Evolutionary conservation across 2,797 vertebrate genomes (phyloP).

Genomic region (Hephaestus fuliginosus): DNA sequence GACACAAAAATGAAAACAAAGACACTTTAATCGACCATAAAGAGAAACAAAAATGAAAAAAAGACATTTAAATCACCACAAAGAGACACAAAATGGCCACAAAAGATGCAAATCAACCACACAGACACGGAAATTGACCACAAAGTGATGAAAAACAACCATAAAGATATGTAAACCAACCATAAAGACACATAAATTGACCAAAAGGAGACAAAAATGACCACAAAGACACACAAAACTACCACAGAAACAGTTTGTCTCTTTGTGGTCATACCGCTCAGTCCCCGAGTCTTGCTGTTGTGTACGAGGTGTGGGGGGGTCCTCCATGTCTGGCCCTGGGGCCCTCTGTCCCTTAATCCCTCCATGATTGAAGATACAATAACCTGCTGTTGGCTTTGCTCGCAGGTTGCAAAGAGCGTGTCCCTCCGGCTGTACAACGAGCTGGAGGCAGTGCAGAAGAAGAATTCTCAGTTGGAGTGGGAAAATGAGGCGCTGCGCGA

Average conservation of each 20-base stretch:
- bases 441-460: slow-evolving; percentile 93
- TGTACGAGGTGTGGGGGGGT: background rate
- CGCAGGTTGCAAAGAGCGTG: slow-evolving; percentile 96
- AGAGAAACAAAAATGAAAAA: background rate
- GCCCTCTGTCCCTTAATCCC: background rate
- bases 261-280: background rate
- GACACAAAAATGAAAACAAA: too few relatives aligned
- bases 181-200: background rate
- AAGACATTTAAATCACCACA: background rate
- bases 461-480: slow-evolving; percentile 91
- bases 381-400: slow-evolving; percentile 28
- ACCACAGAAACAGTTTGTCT: background rate
- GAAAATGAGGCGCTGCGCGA: slow-evolving; percentile 94
- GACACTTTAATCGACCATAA: background rate
- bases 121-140: background rate
- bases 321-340: background rate
- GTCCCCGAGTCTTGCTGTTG: background rate
- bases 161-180: background rate
- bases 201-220: background rate
- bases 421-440: slow-evolving; percentile 94
- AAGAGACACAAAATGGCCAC: background rate
- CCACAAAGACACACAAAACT: background rate
- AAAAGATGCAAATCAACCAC: background rate
- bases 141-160: background rate
- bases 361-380: slow-evolving; percentile 6